Percentiles rank a stretch among this genome's conserved stretches.
These are phyloP conservation scores for Chionis minor DNA, from an alignment of 2,113 vertebrate genomes.

Conservation along the genomic window DNA sequence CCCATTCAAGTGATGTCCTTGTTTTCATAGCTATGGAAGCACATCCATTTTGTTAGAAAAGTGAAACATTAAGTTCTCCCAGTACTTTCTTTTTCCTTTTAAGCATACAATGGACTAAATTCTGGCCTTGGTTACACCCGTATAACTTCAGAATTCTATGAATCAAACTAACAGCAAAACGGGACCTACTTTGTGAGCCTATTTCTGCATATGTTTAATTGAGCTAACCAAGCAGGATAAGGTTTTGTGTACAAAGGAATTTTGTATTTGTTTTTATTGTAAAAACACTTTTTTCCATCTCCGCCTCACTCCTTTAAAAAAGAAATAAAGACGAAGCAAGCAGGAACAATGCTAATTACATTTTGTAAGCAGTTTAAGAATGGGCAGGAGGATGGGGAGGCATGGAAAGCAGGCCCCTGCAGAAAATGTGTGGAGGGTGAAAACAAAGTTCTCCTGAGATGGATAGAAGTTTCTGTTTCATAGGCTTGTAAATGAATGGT, in stretches of 20 bases:
- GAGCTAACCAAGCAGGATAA: constrained; percentile 3
- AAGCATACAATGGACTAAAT: constrained; percentile 18
- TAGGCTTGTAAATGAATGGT: constrained; percentile 65
- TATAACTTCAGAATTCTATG: constrained; percentile 10
- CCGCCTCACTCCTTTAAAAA: not conserved
- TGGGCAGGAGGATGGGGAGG: constrained; percentile 53
- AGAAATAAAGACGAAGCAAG: not conserved
- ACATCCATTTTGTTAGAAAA: not conserved
- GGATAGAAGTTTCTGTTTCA: constrained; percentile 62
- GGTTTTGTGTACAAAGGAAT: constrained; percentile 20
- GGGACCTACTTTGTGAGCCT: not conserved
- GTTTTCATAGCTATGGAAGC: not conserved
- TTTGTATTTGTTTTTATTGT: constrained; percentile 42
- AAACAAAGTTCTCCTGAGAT: constrained; percentile 68
- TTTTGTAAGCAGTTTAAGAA: constrained; percentile 54
- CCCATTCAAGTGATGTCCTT: not conserved
- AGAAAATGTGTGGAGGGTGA: constrained; percentile 34
- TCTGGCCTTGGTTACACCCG: not conserved
- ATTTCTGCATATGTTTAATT: constrained; percentile 2
- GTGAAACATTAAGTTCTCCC: not conserved
- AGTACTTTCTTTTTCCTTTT: constrained; percentile 3
- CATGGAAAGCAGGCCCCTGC: constrained; percentile 53
- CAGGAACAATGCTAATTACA: constrained; percentile 63
- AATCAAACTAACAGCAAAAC: not conserved
- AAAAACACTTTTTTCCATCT: not conserved